phyloP scores from a whole-genome alignment of 2,113 vertebrate species.

The Mystacornis crossleyi region DNA sequence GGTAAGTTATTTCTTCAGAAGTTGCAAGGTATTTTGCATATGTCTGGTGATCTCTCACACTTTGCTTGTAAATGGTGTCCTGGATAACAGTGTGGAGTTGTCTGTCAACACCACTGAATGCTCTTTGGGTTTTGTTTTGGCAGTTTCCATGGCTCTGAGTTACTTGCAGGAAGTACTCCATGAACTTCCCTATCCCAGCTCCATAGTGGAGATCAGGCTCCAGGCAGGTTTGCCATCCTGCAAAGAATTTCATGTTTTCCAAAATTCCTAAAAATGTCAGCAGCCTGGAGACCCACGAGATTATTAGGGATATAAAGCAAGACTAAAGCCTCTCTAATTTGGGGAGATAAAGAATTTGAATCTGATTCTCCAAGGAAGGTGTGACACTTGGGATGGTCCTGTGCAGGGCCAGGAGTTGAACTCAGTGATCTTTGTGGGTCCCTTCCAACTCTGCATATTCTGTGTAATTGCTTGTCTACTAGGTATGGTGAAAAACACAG shows the following conservation, averaged over 20 bases:
- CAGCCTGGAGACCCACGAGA: background rate
- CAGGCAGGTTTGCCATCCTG: background rate
- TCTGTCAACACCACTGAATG: background rate
- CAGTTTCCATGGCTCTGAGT: background rate
- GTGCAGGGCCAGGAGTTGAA: background rate
- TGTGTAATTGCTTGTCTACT: background rate
- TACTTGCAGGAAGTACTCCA: background rate
- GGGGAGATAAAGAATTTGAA: background rate
- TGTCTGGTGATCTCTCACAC: background rate
- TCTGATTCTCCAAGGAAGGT: background rate
- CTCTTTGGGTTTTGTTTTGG: background rate
- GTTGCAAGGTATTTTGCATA: background rate
- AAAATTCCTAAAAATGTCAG: background rate
- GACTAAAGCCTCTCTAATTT: background rate
- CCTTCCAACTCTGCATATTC: background rate
- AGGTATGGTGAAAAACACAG: background rate
- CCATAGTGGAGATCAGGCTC: rapidly evolving
- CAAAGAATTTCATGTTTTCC: background rate
- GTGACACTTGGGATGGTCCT: background rate
- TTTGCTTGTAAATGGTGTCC: rapidly evolving
- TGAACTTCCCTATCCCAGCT: background rate
- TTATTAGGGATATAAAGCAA: background rate
- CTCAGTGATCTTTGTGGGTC: background rate
- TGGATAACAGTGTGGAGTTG: background rate
- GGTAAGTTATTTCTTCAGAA: background rate